A percentile compares a stretch with the other conserved stretches of the same genome.
Conservation (phyloP, 2,888 invertebrate species). For the Acanthococcus lagerstroemiae region DNA sequence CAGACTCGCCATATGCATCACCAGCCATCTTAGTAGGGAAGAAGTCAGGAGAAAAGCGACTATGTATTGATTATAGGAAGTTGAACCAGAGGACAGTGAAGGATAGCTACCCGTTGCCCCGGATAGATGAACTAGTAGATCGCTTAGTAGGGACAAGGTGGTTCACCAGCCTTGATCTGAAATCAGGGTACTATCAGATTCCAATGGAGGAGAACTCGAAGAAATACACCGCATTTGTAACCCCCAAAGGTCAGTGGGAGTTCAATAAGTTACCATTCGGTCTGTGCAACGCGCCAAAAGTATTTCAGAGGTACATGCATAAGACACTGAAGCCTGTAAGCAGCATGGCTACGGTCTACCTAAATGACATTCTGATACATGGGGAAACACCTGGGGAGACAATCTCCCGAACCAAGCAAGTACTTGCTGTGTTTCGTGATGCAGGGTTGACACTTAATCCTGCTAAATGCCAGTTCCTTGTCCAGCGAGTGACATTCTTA, state of each 20-base stretch:
- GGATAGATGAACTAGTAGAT: background rate
- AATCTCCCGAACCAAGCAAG: background rate
- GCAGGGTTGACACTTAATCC: background rate
- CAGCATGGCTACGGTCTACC: background rate
- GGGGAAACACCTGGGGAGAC: background rate
- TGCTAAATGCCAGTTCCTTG: background rate
- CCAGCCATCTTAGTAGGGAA: background rate
- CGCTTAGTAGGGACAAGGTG: background rate
- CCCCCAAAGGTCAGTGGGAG: background rate
- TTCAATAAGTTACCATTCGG: background rate
- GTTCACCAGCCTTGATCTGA: background rate
- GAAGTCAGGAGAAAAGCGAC: background rate
- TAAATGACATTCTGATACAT: background rate
- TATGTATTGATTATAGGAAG: background rate
- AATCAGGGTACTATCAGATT: background rate
- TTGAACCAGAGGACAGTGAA: background rate
- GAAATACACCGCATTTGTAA: background rate
- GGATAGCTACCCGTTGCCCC: background rate
- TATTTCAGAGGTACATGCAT: background rate
- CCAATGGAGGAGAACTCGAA: background rate
- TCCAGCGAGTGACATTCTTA: background rate
- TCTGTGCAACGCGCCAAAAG: background rate
- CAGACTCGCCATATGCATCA: background rate
- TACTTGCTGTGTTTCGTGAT: background rate
- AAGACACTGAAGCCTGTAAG: background rate